phyloP scores from a whole-genome alignment of 2,888 invertebrate species.

The Hydraecia micacea region DNA sequence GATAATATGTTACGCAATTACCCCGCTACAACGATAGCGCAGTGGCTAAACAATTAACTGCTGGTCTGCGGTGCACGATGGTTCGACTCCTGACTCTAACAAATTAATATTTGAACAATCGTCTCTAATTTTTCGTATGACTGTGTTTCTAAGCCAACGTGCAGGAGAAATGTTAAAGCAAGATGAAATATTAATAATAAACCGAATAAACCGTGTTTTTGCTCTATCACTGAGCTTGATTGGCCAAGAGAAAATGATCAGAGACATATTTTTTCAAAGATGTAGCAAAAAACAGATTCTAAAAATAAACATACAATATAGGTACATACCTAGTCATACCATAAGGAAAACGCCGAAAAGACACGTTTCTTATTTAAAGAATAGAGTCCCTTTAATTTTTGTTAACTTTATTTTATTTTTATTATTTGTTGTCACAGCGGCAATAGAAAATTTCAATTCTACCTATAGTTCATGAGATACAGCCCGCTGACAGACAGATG shows the following conservation, averaged over 20 bases:
- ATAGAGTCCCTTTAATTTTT: too few species aligned
- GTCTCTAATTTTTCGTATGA: background rate
- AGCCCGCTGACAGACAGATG: background rate
- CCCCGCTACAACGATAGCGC: background rate
- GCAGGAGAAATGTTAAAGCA: background rate
- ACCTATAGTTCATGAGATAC: background rate
- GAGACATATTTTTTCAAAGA: background rate
- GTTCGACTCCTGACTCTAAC: background rate
- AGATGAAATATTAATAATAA: background rate
- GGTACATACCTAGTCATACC: too few species aligned
- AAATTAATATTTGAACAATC: background rate
- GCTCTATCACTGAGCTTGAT: background rate
- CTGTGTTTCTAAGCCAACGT: background rate
- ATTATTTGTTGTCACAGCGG: background rate
- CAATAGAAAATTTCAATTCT: background rate
- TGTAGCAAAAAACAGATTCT: background rate
- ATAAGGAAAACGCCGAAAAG: too few species aligned
- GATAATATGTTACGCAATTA: too few species aligned
- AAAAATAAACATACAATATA: background rate
- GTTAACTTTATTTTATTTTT: background rate
- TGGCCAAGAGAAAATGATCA: background rate
- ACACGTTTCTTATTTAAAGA: too few species aligned
- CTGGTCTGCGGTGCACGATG: too few species aligned
- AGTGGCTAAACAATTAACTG: background rate
- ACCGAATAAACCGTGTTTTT: background rate